Conservation (phyloP, 2,113 vertebrate species). For the Beaufortia kweichowensis region DNA sequence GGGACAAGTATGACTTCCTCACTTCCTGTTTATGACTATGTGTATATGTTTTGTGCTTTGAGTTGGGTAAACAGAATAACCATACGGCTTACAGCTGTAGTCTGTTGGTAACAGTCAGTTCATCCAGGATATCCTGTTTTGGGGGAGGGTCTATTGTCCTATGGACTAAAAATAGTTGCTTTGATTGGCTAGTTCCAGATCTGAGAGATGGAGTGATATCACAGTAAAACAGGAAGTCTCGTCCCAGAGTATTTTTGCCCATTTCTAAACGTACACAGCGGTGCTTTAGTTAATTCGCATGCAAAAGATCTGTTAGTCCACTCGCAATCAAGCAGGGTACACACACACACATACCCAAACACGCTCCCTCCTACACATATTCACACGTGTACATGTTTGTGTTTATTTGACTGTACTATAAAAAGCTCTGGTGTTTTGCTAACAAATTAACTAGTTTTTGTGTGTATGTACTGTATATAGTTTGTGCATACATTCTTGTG, state of each 20-base stretch:
- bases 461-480: not conserved
- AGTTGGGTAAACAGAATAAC: slow-evolving; percentile 36
- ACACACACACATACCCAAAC: not conserved
- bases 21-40: slow-evolving; percentile 51
- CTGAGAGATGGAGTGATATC: slow-evolving; percentile 27
- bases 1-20: slow-evolving; percentile 28
- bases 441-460: not conserved
- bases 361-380: slow-evolving; percentile 18
- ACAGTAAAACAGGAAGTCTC: slow-evolving; percentile 67
- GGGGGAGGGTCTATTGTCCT: slow-evolving; percentile 68
- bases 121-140: slow-evolving; percentile 77
- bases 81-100: slow-evolving; percentile 54
- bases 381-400: slow-evolving; percentile 8
- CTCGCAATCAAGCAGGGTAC: not conserved
- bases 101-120: slow-evolving; percentile 68
- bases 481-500: not conserved
- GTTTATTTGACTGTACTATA: slow-evolving; percentile 10
- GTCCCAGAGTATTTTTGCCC: slow-evolving; percentile 22
- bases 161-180: slow-evolving; percentile 64
- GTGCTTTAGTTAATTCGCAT: slow-evolving; percentile 54
- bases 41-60: slow-evolving; percentile 18
- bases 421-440: not conserved
- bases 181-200: slow-evolving; percentile 65
- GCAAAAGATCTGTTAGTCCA: not conserved
- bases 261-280: slow-evolving; percentile 53